Evolutionary conservation across 2,113 vertebrate genomes (phyloP).

Genomic region (Microtus ochrogaster): DNA sequence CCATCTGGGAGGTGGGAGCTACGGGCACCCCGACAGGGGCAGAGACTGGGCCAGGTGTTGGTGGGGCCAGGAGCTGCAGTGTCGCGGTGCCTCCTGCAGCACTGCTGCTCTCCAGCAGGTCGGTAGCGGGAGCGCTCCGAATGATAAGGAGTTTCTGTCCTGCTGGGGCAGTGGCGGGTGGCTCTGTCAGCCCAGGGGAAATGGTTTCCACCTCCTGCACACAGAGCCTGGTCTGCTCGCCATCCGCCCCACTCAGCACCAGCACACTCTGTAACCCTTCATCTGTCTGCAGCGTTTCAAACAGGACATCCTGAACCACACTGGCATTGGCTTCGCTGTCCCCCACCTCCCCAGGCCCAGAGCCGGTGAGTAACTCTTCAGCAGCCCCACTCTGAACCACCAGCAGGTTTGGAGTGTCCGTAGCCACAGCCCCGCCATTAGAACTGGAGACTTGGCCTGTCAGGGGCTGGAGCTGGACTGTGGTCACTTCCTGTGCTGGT

Average conservation of each 20-base stretch:
- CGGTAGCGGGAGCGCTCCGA: slow-evolving; percentile 76
- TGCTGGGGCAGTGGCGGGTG: background rate
- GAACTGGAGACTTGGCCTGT: slow-evolving; percentile 40
- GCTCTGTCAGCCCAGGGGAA: slow-evolving; percentile 56
- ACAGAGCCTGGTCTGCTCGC: slow-evolving; percentile 83
- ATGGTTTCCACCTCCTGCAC: slow-evolving; percentile 85
- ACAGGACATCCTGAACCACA: slow-evolving; percentile 82
- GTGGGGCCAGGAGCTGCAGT: slow-evolving; percentile 71
- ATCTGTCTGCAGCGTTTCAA: slow-evolving; percentile 77
- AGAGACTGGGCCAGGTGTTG: background rate
- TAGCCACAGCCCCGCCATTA: slow-evolving; percentile 37
- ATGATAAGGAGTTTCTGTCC: slow-evolving; percentile 87
- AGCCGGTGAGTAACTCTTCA: slow-evolving; percentile 53
- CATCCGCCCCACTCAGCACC: slow-evolving; percentile 80
- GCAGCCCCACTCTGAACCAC: slow-evolving; percentile 80
- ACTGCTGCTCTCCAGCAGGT: slow-evolving; percentile 76
- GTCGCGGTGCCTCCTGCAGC: slow-evolving; percentile 18
- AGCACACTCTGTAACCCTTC: slow-evolving; percentile 83
- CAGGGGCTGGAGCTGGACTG: slow-evolving; percentile 77
- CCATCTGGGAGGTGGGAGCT: slow-evolving; percentile 69
- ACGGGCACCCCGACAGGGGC: background rate
- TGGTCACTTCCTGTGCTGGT: slow-evolving; percentile 34
- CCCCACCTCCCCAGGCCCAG: slow-evolving; percentile 62
- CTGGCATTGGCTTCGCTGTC: slow-evolving; percentile 64
- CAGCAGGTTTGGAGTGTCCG: slow-evolving; percentile 75